Evolutionary conservation across 2,113 vertebrate genomes (phyloP).

Genomic region (Fregata magnificens): DNA sequence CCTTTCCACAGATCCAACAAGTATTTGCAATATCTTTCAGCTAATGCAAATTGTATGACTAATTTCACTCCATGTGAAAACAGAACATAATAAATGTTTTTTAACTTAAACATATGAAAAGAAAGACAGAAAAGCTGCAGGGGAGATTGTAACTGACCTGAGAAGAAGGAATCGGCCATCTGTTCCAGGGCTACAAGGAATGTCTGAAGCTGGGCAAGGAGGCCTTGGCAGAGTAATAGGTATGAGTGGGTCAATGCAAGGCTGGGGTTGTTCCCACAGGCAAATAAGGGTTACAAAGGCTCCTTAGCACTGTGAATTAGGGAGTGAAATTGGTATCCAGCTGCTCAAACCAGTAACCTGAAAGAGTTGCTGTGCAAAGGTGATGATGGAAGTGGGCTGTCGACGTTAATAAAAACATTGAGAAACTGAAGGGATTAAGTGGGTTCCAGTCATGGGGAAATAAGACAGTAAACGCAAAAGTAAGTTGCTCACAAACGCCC

Average conservation of each 20-base stretch:
- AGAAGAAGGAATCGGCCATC: neutral
- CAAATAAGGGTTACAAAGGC: neutral
- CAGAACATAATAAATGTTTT: neutral
- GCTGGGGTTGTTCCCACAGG: neutral
- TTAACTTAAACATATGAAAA: neutral
- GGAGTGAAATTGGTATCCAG: neutral
- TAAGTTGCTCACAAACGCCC: neutral
- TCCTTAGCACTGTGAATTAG: neutral
- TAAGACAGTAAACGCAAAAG: neutral
- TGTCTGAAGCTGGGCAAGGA: neutral
- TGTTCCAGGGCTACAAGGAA: neutral
- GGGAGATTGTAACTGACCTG: neutral
- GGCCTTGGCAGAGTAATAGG: neutral
- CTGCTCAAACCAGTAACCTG: neutral
- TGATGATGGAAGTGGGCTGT: neutral
- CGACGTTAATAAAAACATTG: neutral
- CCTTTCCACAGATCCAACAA: neutral
- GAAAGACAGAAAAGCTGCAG: neutral
- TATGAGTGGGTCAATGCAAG: neutral
- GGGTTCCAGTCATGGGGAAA: neutral
- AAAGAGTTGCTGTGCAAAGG: neutral
- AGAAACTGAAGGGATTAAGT: neutral
- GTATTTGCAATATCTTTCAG: neutral
- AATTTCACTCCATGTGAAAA: neutral
- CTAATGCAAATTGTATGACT: neutral